Conservation (phyloP, 1,140 invertebrate species). For the Calycopis cecrops region DNA sequence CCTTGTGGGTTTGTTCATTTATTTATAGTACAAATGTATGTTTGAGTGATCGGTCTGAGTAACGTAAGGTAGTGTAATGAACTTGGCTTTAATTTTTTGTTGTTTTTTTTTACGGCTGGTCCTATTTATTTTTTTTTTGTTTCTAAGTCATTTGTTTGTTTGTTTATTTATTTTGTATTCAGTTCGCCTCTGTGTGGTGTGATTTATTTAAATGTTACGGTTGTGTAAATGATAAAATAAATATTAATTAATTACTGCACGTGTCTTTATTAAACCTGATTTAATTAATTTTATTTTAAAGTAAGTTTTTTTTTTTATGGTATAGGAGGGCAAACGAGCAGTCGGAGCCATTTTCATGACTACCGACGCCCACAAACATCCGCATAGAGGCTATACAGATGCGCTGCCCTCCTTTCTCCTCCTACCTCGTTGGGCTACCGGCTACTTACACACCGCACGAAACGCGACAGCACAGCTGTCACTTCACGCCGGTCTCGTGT, state of each 20-base stretch:
- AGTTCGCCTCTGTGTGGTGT: neutral
- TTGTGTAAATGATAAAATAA: slow-evolving; percentile 3
- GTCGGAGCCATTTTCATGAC: no score
- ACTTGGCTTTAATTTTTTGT: slow-evolving; percentile 7
- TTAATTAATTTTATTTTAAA: neutral
- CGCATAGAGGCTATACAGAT: no score
- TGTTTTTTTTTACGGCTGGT: neutral
- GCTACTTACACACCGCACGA: no score
- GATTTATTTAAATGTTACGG: neutral
- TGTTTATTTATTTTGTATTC: neutral
- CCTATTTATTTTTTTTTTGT: slow-evolving; percentile 4
- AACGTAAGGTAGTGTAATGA: neutral
- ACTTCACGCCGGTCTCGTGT: no score
- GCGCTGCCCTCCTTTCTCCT: no score
- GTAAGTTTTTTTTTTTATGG: no score
- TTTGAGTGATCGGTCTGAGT: neutral
- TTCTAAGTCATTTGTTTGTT: slow-evolving; percentile 3
- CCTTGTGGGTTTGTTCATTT: neutral
- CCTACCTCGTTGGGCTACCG: no score
- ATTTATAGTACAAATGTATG: slow-evolving; percentile 5
- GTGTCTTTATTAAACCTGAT: neutral
- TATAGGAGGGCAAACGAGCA: no score
- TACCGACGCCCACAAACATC: no score
- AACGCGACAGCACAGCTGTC: no score
- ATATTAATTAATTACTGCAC: neutral